Conservation (phyloP, 2,888 invertebrate species). For the Lepidochitona cinerea region DNA sequence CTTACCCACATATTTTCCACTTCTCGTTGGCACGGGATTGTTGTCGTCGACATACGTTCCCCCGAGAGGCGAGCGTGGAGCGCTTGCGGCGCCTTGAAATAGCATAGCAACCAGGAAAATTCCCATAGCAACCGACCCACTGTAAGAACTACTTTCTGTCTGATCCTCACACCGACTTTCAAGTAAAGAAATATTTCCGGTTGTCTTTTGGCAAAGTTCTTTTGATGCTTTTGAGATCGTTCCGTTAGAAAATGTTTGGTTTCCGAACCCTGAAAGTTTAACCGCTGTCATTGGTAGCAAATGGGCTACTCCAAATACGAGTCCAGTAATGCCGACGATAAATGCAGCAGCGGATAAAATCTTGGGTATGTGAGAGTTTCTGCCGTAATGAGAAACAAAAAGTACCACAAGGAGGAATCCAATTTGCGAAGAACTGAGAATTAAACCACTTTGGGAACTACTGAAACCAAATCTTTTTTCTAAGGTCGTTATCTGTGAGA, state of each 20-base stretch:
- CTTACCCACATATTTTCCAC: not conserved
- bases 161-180: not conserved
- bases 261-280: not conserved
- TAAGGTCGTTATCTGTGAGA: constrained; percentile 49
- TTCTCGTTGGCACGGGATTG: not conserved
- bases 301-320: constrained; percentile 47
- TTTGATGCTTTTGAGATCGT: not conserved
- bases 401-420: constrained; percentile 46
- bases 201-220: not conserved
- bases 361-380: constrained; percentile 44
- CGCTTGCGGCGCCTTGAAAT: not conserved
- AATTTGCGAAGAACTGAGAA: constrained; percentile 60
- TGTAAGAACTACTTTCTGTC: not conserved
- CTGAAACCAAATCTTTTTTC: constrained; percentile 59
- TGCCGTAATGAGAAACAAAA: constrained; percentile 41
- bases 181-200: not conserved
- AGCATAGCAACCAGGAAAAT: not conserved
- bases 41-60: not conserved
- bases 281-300: constrained; percentile 19
- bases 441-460: constrained; percentile 54
- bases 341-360: constrained; percentile 38
- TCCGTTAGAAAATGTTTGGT: not conserved
- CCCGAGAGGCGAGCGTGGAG: not conserved
- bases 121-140: not conserved
- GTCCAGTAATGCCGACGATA: constrained; percentile 45